Conservation (phyloP, 1,140 invertebrate species). For the Coenobita brevimanus region DNA sequence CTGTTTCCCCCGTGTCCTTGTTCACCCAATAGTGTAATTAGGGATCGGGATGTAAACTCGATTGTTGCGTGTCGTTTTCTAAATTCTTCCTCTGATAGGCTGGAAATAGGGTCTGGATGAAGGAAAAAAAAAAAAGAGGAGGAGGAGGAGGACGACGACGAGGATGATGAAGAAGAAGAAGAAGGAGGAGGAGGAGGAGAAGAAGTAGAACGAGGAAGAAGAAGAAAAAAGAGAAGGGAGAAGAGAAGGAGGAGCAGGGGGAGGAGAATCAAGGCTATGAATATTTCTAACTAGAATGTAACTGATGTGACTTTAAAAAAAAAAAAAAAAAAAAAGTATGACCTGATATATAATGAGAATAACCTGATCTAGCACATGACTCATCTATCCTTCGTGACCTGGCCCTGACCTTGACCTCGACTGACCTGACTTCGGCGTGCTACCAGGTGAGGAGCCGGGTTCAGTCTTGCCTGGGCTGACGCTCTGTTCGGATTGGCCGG, state of each 20-base stretch:
- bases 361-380: not conserved
- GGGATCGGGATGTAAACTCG: no score
- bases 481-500: conserved; percentile 38
- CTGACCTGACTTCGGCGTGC: conserved; percentile 57
- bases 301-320: not conserved
- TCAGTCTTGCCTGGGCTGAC: conserved; percentile 50
- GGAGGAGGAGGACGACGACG: not conserved
- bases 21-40: no score
- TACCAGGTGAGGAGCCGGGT: conserved; percentile 50
- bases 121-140: not conserved
- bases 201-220: not conserved
- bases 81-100: no score
- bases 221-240: conserved; percentile 9
- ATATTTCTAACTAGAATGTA: no score
- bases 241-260: not conserved
- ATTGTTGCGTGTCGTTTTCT: no score
- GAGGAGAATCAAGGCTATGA: not conserved
- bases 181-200: not conserved
- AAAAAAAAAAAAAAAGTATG: conserved; percentile 10
- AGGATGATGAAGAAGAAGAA: not conserved
- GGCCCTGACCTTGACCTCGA: no score
- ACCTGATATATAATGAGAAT: not conserved
- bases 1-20: no score
- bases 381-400: no score
- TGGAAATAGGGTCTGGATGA: no score